Evolutionary conservation across 2,888 invertebrate genomes (phyloP), one percentile per base, ranked within the genome.

Genomic region (Proisotoma minuta): DNA sequence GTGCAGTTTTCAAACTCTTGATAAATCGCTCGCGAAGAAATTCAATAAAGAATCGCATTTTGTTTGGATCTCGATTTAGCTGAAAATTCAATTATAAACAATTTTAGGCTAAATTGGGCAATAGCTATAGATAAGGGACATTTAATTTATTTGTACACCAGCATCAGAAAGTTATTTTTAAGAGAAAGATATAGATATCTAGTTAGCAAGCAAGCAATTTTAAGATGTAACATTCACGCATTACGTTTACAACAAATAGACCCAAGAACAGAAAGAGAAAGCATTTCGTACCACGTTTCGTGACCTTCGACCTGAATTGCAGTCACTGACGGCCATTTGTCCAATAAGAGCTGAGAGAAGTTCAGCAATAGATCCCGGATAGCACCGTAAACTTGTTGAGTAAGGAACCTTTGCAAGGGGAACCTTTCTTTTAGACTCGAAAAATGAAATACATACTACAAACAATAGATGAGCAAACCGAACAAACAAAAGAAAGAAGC

Each of bases 41-140:
- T 29, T 72, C 69, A 10, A 74, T 69, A 26, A 72, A 69, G 49
- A 71, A 71, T 28, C 72, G 59, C 63, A 72, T 60, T 40, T 70
- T 72, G 57, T 74, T 74, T 2, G 72, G 72, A 57, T 74, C 73
- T 18, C 70, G 65, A 23, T 72, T 69, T n/a, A 65, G 60, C 73
- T 73, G 52, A 3, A 57, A 5, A 28, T 2, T 43, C 15, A 59
- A 50, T 8, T 28, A 20, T 28, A n/a, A 40, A 39, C 23, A 52
- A 3, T n/a, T n/a, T n/a, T n/a, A n/a, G n/a, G n/a, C n/a, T n/a
- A n/a, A n/a, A n/a, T n/a, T n/a, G n/a, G n/a, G n/a, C n/a, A n/a
- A n/a, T n/a, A n/a, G n/a, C n/a, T n/a, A n/a, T n/a, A n/a, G n/a
- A n/a, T n/a, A n/a, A n/a, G n/a, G n/a, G n/a, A n/a, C n/a, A n/a